Evolutionary conservation across 2,888 invertebrate genomes (phyloP).

Genomic region (Eueremaeus valkanovi): DNA sequence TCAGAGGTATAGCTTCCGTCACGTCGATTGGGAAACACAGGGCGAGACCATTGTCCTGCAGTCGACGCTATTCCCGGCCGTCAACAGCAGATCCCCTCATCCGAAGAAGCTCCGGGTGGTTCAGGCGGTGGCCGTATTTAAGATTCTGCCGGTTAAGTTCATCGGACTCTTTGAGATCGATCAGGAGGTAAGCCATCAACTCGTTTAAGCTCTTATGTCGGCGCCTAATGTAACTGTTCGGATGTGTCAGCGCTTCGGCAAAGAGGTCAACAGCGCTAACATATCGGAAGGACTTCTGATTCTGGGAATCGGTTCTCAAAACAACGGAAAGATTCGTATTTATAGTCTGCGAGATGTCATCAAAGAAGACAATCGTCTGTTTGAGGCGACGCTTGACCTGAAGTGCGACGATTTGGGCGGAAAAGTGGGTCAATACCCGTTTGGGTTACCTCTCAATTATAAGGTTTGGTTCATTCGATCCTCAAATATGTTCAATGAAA

Average conservation of each 20-base stretch:
- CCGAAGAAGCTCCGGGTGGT: slow-evolving; percentile 11
- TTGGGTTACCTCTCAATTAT: slow-evolving; percentile 41
- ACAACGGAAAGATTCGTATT: slow-evolving; percentile 32
- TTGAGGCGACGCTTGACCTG: slow-evolving; percentile 36
- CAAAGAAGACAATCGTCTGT: slow-evolving; percentile 29
- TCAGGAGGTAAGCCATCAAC: not conserved
- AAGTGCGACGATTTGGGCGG: slow-evolving; percentile 38
- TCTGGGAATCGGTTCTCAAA: slow-evolving; percentile 28
- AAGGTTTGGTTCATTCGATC: not conserved
- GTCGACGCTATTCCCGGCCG: slow-evolving; percentile 24
- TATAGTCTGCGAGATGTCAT: slow-evolving; percentile 38
- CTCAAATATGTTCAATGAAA: not conserved
- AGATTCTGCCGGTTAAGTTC: slow-evolving; percentile 37
- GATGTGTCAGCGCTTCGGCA: slow-evolving; percentile 27
- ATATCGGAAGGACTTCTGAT: slow-evolving; percentile 39
- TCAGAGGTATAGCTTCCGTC: slow-evolving; percentile 32
- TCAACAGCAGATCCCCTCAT: not conserved
- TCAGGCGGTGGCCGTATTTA: slow-evolving; percentile 37
- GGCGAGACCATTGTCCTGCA: slow-evolving; percentile 22
- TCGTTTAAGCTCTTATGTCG: not conserved
- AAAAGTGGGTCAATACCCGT: slow-evolving; percentile 37
- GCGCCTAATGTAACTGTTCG: not conserved
- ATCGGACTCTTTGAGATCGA: slow-evolving; percentile 37
- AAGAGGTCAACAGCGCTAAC: slow-evolving; percentile 36
- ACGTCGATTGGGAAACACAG: slow-evolving; percentile 40